These are phyloP conservation scores for Calliopum simillimum DNA, from an alignment of 2,888 invertebrate species.

Conservation along the genomic window DNA sequence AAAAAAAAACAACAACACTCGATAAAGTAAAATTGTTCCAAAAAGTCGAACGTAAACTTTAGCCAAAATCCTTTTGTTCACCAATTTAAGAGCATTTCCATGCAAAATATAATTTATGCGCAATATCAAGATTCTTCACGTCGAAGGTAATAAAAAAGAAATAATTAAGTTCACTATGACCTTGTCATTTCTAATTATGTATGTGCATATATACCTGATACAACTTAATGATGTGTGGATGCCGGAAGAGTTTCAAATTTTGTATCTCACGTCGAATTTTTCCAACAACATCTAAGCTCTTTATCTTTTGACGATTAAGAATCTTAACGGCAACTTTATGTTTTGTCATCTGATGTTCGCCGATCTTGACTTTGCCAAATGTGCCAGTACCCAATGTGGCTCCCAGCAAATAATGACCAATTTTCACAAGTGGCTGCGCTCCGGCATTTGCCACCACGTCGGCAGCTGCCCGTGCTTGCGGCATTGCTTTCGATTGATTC, in stretches of 20 bases:
- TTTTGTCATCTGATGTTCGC: slow-evolving; percentile 96
- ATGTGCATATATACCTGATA: slow-evolving; percentile 73
- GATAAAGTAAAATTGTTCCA: too few species aligned
- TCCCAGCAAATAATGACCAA: slow-evolving; percentile 95
- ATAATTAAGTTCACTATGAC: not conserved
- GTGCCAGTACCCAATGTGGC: slow-evolving; percentile 92
- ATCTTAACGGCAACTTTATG: slow-evolving; percentile 99
- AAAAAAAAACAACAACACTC: too few species aligned
- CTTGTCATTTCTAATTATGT: not conserved
- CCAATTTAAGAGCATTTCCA: too few species aligned
- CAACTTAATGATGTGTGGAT: slow-evolving; percentile 99
- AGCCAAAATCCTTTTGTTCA: too few species aligned
- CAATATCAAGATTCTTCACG: too few species aligned
- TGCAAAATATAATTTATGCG: too few species aligned
- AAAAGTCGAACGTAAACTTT: too few species aligned
- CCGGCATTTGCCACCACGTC: slow-evolving; percentile 54
- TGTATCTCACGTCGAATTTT: slow-evolving; percentile 99
- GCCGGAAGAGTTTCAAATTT: slow-evolving; percentile 98
- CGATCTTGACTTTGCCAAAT: slow-evolving; percentile 99
- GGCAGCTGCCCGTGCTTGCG: slow-evolving; percentile 59
- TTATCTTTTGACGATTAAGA: slow-evolving; percentile 97
- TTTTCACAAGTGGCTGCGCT: slow-evolving; percentile 89
- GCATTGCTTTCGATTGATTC: slow-evolving; percentile 49
- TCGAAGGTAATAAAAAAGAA: not conserved
- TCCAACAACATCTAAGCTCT: slow-evolving; percentile 98